Conservation (phyloP, 2,797 vertebrate species). For the Crax fasciolata region DNA sequence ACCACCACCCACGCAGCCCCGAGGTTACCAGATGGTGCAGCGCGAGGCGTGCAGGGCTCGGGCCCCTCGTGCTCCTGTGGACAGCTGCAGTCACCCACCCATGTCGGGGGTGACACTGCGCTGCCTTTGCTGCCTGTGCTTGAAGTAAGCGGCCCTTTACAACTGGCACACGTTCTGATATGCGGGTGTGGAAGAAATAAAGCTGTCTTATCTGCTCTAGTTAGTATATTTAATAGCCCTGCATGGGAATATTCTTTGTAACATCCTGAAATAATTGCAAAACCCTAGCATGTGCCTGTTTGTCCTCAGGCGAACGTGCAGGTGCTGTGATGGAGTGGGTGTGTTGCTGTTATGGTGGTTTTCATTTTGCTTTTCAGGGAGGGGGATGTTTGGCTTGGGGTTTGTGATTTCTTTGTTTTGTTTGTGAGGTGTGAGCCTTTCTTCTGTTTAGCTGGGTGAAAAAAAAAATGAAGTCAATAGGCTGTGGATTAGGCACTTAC, state of each 20-base stretch:
- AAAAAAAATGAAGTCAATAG: background rate
- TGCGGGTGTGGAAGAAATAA: background rate
- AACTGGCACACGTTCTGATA: background rate
- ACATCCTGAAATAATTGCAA: background rate
- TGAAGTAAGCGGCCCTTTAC: too few relatives aligned
- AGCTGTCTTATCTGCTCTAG: background rate
- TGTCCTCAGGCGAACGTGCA: background rate
- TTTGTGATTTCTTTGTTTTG: too few relatives aligned
- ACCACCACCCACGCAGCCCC: background rate
- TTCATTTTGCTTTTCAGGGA: background rate
- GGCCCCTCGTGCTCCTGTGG: too few relatives aligned
- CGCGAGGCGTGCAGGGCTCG: too few relatives aligned
- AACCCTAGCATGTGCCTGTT: background rate
- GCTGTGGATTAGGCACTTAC: background rate
- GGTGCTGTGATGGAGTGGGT: rapidly evolving
- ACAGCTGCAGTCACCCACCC: background rate
- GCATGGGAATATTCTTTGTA: background rate
- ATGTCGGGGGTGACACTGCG: too few relatives aligned
- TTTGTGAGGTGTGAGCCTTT: background rate
- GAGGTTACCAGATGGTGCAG: background rate
- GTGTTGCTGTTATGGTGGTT: background rate
- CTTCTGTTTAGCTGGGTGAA: background rate
- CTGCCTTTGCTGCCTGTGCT: background rate
- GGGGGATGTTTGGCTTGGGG: too few relatives aligned
- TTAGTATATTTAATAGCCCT: background rate